Percentiles rank a stretch among this genome's conserved stretches.
These are phyloP conservation scores for Hyposoter didymator DNA, from an alignment of 2,888 invertebrate genomes.

Conservation along the genomic window DNA sequence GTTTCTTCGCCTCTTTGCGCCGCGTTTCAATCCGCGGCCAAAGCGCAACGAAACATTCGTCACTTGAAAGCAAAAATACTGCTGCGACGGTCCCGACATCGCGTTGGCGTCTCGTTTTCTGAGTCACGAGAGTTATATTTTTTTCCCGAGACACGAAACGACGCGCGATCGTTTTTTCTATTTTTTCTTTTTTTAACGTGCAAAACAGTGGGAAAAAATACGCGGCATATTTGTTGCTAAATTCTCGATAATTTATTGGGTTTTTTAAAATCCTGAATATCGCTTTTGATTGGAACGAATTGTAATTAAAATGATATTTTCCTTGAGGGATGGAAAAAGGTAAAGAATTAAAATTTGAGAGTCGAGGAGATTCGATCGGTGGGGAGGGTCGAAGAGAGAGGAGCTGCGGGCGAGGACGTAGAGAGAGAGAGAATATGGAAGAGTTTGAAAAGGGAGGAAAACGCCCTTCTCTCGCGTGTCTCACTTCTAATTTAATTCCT, in stretches of 20 bases:
- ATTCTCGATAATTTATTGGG: neutral
- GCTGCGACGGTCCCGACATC: constrained; percentile 33
- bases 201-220: neutral
- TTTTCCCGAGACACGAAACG: neutral
- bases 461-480: constrained; percentile 69
- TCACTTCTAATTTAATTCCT: constrained; percentile 62
- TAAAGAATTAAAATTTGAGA: neutral
- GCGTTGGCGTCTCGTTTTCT: constrained; percentile 29
- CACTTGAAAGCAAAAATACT: constrained; percentile 47
- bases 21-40: constrained; percentile 13
- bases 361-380: neutral
- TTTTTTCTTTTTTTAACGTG: no score
- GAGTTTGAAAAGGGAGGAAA: constrained; percentile 44
- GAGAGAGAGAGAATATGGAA: neutral
- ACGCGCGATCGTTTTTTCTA: neutral
- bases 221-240: neutral
- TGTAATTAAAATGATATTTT: constrained; percentile 9
- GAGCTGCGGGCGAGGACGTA: neutral
- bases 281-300: constrained; percentile 20
- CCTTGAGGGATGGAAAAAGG: constrained; percentile 30
- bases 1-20: constrained; percentile 30
- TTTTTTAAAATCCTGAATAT: neutral
- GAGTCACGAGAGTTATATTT: neutral
- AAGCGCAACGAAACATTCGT: constrained; percentile 57
- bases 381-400: neutral